Evolutionary conservation across 2,113 vertebrate genomes (phyloP).

Genomic region (Sminthopsis crassicaudata): DNA sequence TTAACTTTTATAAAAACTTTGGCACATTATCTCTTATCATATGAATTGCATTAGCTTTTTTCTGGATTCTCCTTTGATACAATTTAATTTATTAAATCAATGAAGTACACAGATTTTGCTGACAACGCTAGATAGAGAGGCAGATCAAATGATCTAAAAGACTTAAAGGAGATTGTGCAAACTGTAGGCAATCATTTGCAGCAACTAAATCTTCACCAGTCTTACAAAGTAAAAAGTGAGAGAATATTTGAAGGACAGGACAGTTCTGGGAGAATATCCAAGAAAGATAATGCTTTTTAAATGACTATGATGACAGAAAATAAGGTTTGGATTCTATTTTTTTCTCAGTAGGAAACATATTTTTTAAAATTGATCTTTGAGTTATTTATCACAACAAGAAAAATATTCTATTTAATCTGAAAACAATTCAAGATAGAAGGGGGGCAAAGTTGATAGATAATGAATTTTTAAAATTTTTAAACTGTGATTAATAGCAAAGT

Average conservation of each 20-base stretch:
- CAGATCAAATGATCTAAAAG: constrained; percentile 78
- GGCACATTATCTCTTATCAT: neutral
- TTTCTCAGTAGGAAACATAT: neutral
- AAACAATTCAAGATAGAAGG: neutral
- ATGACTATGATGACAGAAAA: constrained; percentile 29
- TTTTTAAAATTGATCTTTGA: neutral
- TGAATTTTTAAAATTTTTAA: constrained; percentile 3
- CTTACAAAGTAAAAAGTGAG: constrained; percentile 72
- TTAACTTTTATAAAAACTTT: neutral
- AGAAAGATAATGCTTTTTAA: constrained; percentile 66
- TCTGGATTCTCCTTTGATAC: constrained; percentile 61
- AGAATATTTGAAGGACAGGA: constrained; percentile 78
- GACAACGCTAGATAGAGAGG: constrained; percentile 77
- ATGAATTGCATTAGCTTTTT: constrained; percentile 55
- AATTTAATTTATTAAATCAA: constrained; percentile 80
- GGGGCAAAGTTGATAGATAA: constrained; percentile 42
- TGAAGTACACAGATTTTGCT: constrained; percentile 72
- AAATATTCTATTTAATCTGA: constrained; percentile 40
- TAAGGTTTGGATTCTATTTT: neutral
- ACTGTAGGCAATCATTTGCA: constrained; percentile 73
- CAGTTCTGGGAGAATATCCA: constrained; percentile 60
- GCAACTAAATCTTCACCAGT: constrained; percentile 67
- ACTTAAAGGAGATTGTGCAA: constrained; percentile 77
- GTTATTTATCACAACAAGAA: constrained; percentile 22
- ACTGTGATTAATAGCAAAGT: constrained; percentile 48